Evolutionary conservation across 2,797 vertebrate species (phyloP).

Genomic region (Glossophaga mutica): DNA sequence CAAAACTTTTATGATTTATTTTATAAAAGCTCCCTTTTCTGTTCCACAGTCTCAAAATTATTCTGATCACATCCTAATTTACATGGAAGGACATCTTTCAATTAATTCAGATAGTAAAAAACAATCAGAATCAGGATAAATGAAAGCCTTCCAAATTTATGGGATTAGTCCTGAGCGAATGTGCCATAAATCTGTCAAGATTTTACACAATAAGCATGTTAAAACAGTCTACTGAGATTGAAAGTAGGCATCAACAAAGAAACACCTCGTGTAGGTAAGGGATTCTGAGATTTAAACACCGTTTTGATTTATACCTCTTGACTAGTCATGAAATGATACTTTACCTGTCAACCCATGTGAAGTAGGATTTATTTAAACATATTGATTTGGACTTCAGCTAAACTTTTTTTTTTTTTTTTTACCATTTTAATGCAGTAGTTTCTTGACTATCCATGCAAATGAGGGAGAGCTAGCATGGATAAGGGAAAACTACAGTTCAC

Average conservation of each 20-base stretch:
- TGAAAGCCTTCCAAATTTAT: conserved; percentile 30
- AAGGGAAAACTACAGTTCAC: neutral
- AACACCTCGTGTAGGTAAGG: neutral
- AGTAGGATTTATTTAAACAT: conserved; percentile 34
- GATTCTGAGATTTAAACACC: conserved; percentile 17
- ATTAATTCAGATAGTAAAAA: conserved; percentile 13
- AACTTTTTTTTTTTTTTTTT: conserved; percentile 17
- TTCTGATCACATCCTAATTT: conserved; percentile 21
- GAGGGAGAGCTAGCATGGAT: neutral
- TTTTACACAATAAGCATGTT: conserved; percentile 43
- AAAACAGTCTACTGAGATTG: neutral
- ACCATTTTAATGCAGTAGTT: neutral
- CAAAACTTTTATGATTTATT: neutral
- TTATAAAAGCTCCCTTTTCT: neutral
- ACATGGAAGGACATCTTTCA: conserved; percentile 25
- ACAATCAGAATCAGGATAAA: conserved; percentile 1
- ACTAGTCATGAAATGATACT: conserved; percentile 14
- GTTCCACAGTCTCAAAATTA: neutral
- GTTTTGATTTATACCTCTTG: conserved; percentile 17
- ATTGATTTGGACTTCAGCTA: conserved; percentile 12
- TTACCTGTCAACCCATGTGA: neutral
- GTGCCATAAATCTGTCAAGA: conserved; percentile 36
- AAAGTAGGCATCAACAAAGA: conserved; percentile 40
- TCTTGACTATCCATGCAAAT: neutral
- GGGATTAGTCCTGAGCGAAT: neutral